phyloP scores from a whole-genome alignment of 2,888 invertebrate genomes.

The Phanerotoma sp. region DNA sequence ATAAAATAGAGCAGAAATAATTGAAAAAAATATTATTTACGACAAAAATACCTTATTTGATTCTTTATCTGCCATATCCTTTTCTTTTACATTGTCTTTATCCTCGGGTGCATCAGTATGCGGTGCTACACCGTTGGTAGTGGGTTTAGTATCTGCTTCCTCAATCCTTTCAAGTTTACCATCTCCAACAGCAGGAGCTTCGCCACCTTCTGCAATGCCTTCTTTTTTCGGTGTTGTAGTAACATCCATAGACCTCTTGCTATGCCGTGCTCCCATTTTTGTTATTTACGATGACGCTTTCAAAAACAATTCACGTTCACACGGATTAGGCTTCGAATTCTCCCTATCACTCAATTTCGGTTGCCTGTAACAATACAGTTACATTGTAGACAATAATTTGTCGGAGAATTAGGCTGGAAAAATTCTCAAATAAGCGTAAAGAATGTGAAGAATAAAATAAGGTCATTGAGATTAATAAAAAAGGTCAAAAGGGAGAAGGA shows the following conservation, averaged over 20 bases:
- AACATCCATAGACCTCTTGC: constrained; percentile 85
- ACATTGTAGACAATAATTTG: background rate
- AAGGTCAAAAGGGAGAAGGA: background rate
- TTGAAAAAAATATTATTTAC: background rate
- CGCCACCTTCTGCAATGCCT: constrained; percentile 59
- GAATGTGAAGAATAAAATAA: background rate
- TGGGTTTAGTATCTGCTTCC: constrained; percentile 73
- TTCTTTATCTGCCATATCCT: constrained; percentile 68
- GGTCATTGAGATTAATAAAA: too few species aligned
- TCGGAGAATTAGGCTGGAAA: background rate
- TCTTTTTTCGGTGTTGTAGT: constrained; percentile 69
- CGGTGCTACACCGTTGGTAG: constrained; percentile 71
- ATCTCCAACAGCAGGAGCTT: constrained; percentile 53
- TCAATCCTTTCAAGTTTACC: constrained; percentile 76
- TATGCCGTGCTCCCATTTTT: constrained; percentile 83
- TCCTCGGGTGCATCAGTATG: constrained; percentile 69
- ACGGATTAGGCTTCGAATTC: too few species aligned
- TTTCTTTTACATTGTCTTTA: constrained; percentile 67
- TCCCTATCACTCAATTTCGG: too few species aligned
- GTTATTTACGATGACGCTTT: constrained; percentile 26
- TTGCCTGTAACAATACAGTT: too few species aligned
- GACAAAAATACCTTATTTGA: constrained; percentile 61
- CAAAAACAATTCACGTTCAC: too few species aligned
- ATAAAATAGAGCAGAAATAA: too few species aligned
- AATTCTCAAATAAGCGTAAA: background rate